Conservation (phyloP, 2,113 vertebrate genomes). For the Tenrec ecaudatus region DNA sequence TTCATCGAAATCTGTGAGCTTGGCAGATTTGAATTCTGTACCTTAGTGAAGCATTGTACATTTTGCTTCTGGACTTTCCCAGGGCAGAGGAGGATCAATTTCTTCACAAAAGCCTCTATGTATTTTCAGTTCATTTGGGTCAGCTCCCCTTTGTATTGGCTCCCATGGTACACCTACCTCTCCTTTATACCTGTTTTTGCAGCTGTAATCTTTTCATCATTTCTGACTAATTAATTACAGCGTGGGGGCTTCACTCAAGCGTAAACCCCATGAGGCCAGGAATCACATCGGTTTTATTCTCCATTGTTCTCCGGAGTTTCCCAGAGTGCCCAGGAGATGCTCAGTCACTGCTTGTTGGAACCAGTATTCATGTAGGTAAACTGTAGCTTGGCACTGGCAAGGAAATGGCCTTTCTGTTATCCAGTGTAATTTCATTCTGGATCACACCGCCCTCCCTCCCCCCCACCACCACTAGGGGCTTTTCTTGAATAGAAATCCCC, state of each 20-base stretch:
- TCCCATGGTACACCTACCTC: background rate
- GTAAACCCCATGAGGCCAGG: background rate
- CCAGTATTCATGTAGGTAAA: background rate
- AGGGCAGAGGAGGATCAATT: background rate
- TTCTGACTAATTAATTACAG: background rate
- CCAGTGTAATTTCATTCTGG: background rate
- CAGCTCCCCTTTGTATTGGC: background rate
- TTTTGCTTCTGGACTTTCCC: slow-evolving; percentile 29
- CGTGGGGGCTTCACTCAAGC: background rate
- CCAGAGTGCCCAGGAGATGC: background rate
- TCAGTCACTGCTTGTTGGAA: background rate
- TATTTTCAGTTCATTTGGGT: background rate
- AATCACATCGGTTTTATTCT: background rate
- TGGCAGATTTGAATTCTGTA: background rate
- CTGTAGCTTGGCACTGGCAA: background rate
- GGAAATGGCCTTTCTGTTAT: background rate
- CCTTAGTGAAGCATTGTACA: background rate
- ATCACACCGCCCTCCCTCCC: too few species aligned
- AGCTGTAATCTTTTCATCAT: background rate
- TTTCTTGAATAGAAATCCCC: background rate
- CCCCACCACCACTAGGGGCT: background rate
- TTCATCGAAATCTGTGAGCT: background rate
- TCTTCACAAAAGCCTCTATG: background rate
- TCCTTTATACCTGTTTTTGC: background rate
- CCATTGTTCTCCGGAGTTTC: background rate